Conservation (phyloP, 2,888 invertebrate species). For the Melinopterus prodromus region DNA sequence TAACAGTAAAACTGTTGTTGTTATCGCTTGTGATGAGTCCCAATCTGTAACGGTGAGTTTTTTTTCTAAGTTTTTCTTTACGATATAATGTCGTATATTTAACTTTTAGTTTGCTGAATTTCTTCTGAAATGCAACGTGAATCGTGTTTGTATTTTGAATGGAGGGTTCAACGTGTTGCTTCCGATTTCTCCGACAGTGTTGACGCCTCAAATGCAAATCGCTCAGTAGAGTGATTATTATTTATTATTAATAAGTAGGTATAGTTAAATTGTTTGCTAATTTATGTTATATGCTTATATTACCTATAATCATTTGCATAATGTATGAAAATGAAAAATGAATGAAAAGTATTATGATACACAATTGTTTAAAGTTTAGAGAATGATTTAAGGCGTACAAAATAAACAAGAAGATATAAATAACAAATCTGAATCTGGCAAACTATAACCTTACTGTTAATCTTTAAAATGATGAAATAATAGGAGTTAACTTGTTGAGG, state of each 20-base stretch:
- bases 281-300: not conserved
- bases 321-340: too few relatives aligned
- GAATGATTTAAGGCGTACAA: too few relatives aligned
- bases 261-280: not conserved
- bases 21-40: constrained; percentile 82
- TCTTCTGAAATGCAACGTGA: constrained; percentile 79
- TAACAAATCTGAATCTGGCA: too few relatives aligned
- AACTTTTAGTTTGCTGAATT: constrained; percentile 83
- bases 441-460: too few relatives aligned
- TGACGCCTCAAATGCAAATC: constrained; percentile 47
- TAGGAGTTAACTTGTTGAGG: too few relatives aligned
- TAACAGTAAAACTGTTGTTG: constrained; percentile 73
- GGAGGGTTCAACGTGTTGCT: constrained; percentile 85
- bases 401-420: too few relatives aligned
- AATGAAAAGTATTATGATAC: too few relatives aligned
- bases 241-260: not conserved
- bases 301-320: too few relatives aligned
- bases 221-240: not conserved
- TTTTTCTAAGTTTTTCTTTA: constrained; percentile 23
- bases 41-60: constrained; percentile 74
- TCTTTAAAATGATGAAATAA: too few relatives aligned
- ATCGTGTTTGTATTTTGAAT: constrained; percentile 85
- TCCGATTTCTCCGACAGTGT: constrained; percentile 70
- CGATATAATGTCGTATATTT: constrained; percentile 35
- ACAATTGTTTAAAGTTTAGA: too few relatives aligned